phyloP scores from a whole-genome alignment of 2,888 invertebrate genomes.

The Cynaeus angustus region DNA sequence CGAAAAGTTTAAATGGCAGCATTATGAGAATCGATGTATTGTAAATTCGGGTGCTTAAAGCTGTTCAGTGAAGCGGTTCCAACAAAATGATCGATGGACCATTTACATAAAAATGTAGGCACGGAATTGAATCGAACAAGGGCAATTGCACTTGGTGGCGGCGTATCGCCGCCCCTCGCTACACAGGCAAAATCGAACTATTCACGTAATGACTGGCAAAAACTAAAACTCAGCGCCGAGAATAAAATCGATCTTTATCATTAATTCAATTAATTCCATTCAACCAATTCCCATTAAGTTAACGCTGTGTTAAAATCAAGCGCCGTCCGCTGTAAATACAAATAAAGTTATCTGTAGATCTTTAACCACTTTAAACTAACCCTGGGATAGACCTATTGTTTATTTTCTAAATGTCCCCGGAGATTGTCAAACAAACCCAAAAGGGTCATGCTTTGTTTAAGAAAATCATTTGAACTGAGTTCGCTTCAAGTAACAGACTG shows the following conservation, averaged over 20 bases:
- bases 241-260: no score
- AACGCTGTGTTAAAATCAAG: neutral
- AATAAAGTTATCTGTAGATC: slow-evolving; percentile 40
- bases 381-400: slow-evolving; percentile 41
- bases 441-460: slow-evolving; percentile 48
- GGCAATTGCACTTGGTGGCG: slow-evolving; percentile 56
- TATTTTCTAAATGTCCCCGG: slow-evolving; percentile 46
- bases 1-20: slow-evolving; percentile 55
- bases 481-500: slow-evolving; percentile 38
- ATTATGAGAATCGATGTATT: slow-evolving; percentile 62
- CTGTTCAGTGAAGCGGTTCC: slow-evolving; percentile 59
- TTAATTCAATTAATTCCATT: no score
- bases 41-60: slow-evolving; percentile 62
- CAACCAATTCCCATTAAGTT: no score
- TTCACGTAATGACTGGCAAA: slow-evolving; percentile 2
- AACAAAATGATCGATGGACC: slow-evolving; percentile 61
- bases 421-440: slow-evolving; percentile 45
- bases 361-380: slow-evolving; percentile 34
- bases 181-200: neutral
- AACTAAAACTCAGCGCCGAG: neutral
- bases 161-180: slow-evolving; percentile 7
- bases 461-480: slow-evolving; percentile 46
- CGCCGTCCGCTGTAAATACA: slow-evolving; percentile 26
- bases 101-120: slow-evolving; percentile 64
- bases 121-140: slow-evolving; percentile 60